Percentiles rank a stretch among this genome's conserved stretches.
Conservation (phyloP, 2,797 vertebrate species). For the Myioborus miniatus region DNA sequence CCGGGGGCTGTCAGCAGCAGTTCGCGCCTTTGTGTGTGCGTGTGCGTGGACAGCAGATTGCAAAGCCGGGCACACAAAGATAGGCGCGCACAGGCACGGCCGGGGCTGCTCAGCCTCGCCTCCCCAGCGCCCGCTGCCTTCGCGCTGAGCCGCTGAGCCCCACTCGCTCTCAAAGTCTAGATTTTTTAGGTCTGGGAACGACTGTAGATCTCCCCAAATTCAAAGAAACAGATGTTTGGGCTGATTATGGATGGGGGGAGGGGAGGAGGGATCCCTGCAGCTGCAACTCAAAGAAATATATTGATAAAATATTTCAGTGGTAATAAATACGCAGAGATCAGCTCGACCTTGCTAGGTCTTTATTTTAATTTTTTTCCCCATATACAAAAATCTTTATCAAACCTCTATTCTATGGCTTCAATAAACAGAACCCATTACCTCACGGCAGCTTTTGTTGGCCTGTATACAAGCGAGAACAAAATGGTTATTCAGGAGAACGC, state of each 20-base stretch:
- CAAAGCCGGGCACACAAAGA: neutral
- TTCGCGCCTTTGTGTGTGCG: neutral
- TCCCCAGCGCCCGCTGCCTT: neutral
- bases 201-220: conserved; percentile 59
- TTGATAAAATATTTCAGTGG: conserved; percentile 72
- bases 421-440: conserved; percentile 99
- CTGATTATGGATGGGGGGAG: conserved; percentile 64
- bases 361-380: conserved; percentile 70
- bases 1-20: neutral
- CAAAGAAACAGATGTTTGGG: conserved; percentile 76
- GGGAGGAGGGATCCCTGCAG: conserved; percentile 62
- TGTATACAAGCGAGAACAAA: conserved; percentile 99
- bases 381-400: conserved; percentile 96
- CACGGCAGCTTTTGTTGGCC: conserved; percentile 99
- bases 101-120: neutral
- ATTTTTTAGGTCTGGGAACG: conserved; percentile 39
- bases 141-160: neutral
- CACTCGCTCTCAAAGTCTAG: neutral
- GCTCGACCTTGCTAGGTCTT: conserved; percentile 88
- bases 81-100: neutral
- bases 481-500: conserved; percentile 99
- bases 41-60: neutral
- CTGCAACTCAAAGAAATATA: conserved; percentile 74
- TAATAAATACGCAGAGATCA: conserved; percentile 82
- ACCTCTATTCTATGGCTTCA: conserved; percentile 97